Conservation (phyloP, 1,140 invertebrate species). For the Hyles vespertilio region DNA sequence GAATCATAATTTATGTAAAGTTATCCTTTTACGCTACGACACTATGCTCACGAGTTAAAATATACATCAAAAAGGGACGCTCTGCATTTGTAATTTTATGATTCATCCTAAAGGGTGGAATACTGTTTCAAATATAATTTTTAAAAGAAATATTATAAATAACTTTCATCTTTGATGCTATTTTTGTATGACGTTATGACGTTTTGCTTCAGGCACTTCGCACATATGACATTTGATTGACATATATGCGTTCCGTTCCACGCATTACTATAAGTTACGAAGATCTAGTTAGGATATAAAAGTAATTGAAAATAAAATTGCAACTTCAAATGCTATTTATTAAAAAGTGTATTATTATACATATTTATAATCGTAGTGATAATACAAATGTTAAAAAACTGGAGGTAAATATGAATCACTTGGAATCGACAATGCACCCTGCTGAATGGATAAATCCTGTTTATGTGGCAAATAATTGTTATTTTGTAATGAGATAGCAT, state of each 20-base stretch:
- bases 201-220: conserved; percentile 20
- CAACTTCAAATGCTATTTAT: no score
- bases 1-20: conserved; percentile 69
- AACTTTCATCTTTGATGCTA: conserved; percentile 71
- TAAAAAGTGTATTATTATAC: no score
- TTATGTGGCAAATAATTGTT: conserved; percentile 11
- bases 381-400: conserved; percentile 18
- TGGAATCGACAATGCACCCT: conserved; percentile 18
- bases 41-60: conserved; percentile 35
- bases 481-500: background rate
- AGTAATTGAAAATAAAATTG: no score
- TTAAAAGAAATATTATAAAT: conserved; percentile 65
- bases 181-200: conserved; percentile 54
- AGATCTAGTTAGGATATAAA: background rate
- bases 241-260: conserved; percentile 5
- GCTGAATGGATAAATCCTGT: conserved; percentile 3
- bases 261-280: background rate
- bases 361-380: no score
- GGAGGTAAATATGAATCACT: conserved; percentile 53
- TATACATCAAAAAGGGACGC: conserved; percentile 34
- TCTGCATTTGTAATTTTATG: conserved; percentile 28
- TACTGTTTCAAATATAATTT: conserved; percentile 37
- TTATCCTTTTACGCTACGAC: conserved; percentile 35
- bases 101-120: conserved; percentile 39
- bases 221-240: conserved; percentile 15